Base-by-base conservation (phyloP, 2,797 vertebrate genomes). In the Poeciliopsis turneri region DNA sequence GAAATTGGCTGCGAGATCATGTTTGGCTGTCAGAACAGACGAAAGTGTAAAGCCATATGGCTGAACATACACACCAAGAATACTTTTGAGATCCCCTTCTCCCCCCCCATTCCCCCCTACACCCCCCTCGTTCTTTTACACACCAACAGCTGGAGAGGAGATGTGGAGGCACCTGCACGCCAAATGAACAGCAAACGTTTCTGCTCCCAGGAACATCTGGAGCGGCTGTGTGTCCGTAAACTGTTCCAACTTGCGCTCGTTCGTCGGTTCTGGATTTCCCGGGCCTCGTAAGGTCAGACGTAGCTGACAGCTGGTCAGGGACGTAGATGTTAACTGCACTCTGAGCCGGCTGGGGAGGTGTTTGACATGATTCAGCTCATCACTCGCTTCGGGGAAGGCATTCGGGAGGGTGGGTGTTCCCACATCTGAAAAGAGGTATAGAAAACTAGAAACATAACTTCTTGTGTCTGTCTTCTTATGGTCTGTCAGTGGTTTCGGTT, bases 141-240 rank as follows among this genome's bases (percentile, higher is more conserved):
- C 90, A 89, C 93, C 94, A 94, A 92, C 95, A 95, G 94, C 94
- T 95, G 94, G 90, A 89, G 89, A 87, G 92, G 90, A 93, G 93
- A 92, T 95, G 94, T 94, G 92, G 93, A 94, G 90, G 93, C 95
- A 96, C 95, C 95, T 95, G 95, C 85, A 4, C 84, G 74, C 93
- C 95, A 96, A 95, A 95, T 95, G 95, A 95, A 92, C 84, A 86
- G 91, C 89, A 25, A 90, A 68, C 84, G 78, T 81, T 80, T 80
- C 87, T 76, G 92, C 89, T 92, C 55, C 78, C 74, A 73, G 83
- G 79, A 93, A 95, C 95, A 96, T 96, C 95, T 96, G 95, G 95
- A 90, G 88, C 28, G 83, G 84, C 83, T 88, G 87, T 85, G 83
- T 78, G 86, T 84, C 74, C 82, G 87, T 84, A 86, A 92, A 93